Percentiles rank a stretch among this genome's conserved stretches.
phyloP scores from a whole-genome alignment of 2,113 vertebrate genomes.

The Phylloscopus trochilus region DNA sequence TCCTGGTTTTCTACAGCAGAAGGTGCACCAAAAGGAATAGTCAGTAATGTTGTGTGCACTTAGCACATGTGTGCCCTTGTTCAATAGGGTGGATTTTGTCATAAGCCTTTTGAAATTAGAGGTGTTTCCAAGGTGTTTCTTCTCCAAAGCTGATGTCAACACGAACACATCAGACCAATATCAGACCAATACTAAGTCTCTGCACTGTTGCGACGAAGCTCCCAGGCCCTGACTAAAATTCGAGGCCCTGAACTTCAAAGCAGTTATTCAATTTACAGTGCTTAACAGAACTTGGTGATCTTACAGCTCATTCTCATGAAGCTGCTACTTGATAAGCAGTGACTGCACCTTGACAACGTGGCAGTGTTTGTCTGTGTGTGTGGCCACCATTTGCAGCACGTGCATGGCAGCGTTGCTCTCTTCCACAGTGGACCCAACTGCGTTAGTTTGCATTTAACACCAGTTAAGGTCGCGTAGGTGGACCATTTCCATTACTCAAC shows the following conservation, averaged over 20 bases:
- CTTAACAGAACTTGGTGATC: not conserved
- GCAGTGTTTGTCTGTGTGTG: not conserved
- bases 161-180: not conserved
- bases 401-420: not conserved
- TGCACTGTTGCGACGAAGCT: not conserved
- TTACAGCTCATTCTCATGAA: not conserved
- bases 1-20: not conserved
- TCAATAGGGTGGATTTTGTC: not conserved
- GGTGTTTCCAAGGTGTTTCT: not conserved
- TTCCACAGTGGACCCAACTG: not conserved
- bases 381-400: not conserved
- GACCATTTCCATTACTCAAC: not conserved
- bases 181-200: not conserved
- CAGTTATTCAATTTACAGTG: not conserved
- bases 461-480: not conserved
- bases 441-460: not conserved
- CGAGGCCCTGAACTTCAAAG: not conserved
- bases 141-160: not conserved
- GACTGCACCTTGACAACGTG: not conserved
- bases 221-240: not conserved
- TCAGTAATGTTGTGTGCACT: not conserved
- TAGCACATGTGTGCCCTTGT: not conserved
- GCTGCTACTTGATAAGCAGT: not conserved
- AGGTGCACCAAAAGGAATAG: not conserved
- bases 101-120: conserved; percentile 2